phyloP scores from a whole-genome alignment of 2,888 invertebrate genomes.

The Torymus auratus region DNA sequence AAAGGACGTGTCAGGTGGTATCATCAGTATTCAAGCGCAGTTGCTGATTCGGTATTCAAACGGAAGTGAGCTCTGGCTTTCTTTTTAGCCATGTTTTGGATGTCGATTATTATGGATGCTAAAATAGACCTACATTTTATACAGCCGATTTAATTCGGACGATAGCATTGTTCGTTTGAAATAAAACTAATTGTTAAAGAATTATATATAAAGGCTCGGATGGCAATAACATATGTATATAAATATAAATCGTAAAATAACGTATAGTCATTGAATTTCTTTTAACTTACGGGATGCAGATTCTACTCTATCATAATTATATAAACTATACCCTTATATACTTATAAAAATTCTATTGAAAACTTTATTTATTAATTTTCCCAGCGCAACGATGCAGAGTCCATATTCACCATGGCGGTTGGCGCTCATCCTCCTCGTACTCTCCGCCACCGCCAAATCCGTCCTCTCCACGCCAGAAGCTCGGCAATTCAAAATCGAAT shows the following conservation, averaged over 20 bases:
- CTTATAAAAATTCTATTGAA: neutral
- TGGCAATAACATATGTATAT: too few relatives aligned
- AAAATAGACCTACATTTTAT: slow-evolving; percentile 42
- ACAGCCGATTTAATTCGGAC: slow-evolving; percentile 1
- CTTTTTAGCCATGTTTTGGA: slow-evolving; percentile 42
- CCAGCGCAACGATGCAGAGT: slow-evolving; percentile 9
- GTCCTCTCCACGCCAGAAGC: neutral
- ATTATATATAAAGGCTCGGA: too few relatives aligned
- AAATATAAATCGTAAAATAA: too few relatives aligned
- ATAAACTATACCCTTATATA: neutral
- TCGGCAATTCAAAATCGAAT: neutral
- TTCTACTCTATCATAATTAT: too few relatives aligned
- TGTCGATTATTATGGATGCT: slow-evolving; percentile 39
- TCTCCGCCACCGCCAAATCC: neutral
- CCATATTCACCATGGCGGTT: neutral
- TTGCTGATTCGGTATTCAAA: slow-evolving; percentile 44
- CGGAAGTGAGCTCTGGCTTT: slow-evolving; percentile 47
- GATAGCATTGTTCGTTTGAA: too few relatives aligned
- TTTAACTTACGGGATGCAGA: too few relatives aligned
- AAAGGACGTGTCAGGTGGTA: slow-evolving; percentile 4
- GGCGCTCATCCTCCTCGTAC: neutral
- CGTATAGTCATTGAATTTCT: too few relatives aligned
- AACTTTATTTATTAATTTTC: neutral
- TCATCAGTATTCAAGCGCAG: slow-evolving; percentile 50
- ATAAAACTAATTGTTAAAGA: too few relatives aligned